Evolutionary conservation across 1,140 invertebrate genomes (phyloP).

Genomic region (Nephila pilipes): DNA sequence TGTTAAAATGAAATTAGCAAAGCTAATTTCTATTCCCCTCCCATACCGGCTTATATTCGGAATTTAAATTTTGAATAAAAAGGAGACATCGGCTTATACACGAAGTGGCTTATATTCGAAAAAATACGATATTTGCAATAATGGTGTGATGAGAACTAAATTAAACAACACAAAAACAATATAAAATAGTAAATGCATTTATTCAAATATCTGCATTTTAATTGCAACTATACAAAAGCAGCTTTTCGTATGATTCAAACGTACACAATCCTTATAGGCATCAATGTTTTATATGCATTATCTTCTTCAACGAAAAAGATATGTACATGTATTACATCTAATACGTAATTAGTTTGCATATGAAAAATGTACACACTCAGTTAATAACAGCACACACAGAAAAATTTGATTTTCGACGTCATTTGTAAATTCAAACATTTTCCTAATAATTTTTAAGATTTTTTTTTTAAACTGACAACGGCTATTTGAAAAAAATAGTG

Average conservation of each 20-base stretch:
- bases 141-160: neutral
- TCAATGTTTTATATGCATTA: neutral
- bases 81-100: too few relatives aligned
- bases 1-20: too few relatives aligned
- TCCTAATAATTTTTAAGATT: neutral
- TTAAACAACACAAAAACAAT: neutral
- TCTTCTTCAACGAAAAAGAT: too few relatives aligned
- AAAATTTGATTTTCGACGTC: neutral
- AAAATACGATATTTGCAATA: too few relatives aligned
- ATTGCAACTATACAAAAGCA: conserved; percentile 9
- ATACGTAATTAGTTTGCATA: neutral
- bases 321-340: neutral
- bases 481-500: neutral
- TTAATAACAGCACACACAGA: neutral
- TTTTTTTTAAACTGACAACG: neutral
- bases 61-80: too few relatives aligned
- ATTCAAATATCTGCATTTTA: conserved; percentile 19
- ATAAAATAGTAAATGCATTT: conserved; percentile 36
- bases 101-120: too few relatives aligned
- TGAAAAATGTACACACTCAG: neutral
- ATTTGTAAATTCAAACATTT: neutral
- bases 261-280: neutral
- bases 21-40: too few relatives aligned
- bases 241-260: neutral
- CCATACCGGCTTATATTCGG: too few relatives aligned